Conservation (phyloP, 2,888 invertebrate species). For the Callyntrura sp. region DNA sequence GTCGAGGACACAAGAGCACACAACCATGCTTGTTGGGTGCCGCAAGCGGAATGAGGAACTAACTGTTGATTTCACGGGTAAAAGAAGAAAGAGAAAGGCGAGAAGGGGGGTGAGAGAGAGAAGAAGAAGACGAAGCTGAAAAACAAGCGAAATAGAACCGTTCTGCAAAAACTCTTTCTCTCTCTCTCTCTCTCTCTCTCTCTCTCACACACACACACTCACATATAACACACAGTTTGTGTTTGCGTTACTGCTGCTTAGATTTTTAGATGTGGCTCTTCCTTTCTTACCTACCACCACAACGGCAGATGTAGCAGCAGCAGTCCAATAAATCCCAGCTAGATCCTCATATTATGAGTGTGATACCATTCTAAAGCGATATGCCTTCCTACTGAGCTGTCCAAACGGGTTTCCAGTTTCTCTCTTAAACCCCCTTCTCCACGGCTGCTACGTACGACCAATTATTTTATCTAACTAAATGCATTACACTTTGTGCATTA, state of each 20-base stretch:
- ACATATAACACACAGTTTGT: not conserved
- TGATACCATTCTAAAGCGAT: not conserved
- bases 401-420: not conserved
- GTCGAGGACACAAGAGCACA: slow-evolving; percentile 51
- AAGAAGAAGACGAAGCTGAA: not conserved
- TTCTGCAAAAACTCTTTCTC: no score
- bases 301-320: not conserved
- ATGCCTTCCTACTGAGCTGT: not conserved
- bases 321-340: slow-evolving; percentile 27
- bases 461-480: not conserved
- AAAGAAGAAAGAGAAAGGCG: slow-evolving; percentile 28
- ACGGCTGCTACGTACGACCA: not conserved
- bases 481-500: no score
- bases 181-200: no score
- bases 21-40: slow-evolving; percentile 66
- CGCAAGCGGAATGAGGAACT: slow-evolving; percentile 73
- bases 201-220: not conserved
- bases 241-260: not conserved
- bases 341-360: not conserved
- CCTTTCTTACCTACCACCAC: not conserved
- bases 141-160: no score
- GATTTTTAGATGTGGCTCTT: not conserved
- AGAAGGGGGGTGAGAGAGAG: slow-evolving; percentile 1
- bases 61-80: slow-evolving; percentile 74
- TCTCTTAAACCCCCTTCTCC: not conserved